Percentiles rank a stretch among this genome's conserved stretches.
phyloP scores from a whole-genome alignment of 2,888 invertebrate genomes.

The Globia sparganii region DNA sequence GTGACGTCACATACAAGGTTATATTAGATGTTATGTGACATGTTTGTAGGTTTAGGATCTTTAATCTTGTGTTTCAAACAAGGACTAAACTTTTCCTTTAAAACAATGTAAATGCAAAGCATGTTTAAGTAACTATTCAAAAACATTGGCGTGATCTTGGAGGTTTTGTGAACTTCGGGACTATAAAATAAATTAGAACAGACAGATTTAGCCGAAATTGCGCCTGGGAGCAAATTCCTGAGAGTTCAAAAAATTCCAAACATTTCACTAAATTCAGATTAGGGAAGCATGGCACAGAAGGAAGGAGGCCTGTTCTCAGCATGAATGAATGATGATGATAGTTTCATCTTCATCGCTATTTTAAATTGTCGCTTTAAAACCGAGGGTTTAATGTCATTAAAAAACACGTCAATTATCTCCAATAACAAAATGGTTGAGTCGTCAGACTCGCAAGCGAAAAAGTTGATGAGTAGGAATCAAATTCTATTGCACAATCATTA shows the following conservation, averaged over 20 bases:
- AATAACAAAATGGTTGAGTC: background rate
- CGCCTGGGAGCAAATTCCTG: background rate
- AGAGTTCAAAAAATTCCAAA: background rate
- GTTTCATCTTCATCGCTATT: background rate
- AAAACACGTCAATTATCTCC: background rate
- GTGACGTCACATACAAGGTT: conserved; percentile 17
- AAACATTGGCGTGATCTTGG: background rate
- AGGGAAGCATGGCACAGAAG: background rate
- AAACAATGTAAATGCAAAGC: background rate
- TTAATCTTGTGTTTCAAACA: background rate
- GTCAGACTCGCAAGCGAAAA: too few species aligned
- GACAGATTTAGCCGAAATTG: background rate
- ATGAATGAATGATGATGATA: too few species aligned
- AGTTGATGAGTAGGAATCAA: background rate
- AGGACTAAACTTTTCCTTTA: background rate
- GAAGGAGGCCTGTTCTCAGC: too few species aligned
- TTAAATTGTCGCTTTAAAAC: background rate
- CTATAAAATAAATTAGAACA: background rate
- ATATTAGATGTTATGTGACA: background rate
- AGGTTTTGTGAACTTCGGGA: background rate
- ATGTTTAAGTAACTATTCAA: background rate
- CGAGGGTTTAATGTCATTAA: background rate
- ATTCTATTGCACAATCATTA: background rate
- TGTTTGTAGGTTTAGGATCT: conserved; percentile 16
- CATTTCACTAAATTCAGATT: background rate